Conservation (phyloP, 2,113 vertebrate genomes). For the Girardinichthys multiradiatus region DNA sequence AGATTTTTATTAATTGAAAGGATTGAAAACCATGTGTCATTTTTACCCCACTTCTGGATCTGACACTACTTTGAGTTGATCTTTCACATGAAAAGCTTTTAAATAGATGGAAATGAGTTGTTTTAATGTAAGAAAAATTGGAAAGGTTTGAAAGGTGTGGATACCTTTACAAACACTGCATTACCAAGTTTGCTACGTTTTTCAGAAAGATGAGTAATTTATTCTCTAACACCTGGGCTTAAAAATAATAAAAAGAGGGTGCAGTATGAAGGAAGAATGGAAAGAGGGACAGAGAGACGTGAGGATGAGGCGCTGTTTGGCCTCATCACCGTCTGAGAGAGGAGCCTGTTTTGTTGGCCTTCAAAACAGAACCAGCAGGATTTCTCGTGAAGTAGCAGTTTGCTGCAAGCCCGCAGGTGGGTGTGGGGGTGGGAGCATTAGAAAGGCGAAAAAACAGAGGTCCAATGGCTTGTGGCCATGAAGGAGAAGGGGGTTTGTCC, state of each 20-base stretch:
- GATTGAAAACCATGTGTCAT: no score
- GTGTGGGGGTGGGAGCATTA: background rate
- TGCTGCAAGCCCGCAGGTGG: conserved; percentile 55
- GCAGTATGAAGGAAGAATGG: conserved; percentile 6
- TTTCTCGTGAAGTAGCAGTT: conserved; percentile 72
- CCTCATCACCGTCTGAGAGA: conserved; percentile 37
- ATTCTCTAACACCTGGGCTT: conserved; percentile 47
- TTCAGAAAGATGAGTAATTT: conserved; percentile 50
- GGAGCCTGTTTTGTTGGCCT: conserved; percentile 58
- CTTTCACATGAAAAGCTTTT: no score
- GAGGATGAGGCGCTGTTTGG: conserved; percentile 18
- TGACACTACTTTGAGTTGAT: no score
- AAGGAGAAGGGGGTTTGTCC: conserved; percentile 28
- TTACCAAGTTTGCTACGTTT: conserved; percentile 42
- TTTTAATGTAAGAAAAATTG: no score
- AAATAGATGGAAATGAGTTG: no score
- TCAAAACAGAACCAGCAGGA: conserved; percentile 50
- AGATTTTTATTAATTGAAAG: no score
- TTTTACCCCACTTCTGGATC: no score
- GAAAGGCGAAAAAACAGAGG: conserved; percentile 1
- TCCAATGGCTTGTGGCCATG: conserved; percentile 11
- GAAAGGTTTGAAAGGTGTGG: background rate
- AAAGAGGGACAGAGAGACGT: background rate
- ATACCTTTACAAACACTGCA: background rate
- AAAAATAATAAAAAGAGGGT: conserved; percentile 23